Conservation (phyloP, 2,113 vertebrate species). For the Syngnathus scovelli region DNA sequence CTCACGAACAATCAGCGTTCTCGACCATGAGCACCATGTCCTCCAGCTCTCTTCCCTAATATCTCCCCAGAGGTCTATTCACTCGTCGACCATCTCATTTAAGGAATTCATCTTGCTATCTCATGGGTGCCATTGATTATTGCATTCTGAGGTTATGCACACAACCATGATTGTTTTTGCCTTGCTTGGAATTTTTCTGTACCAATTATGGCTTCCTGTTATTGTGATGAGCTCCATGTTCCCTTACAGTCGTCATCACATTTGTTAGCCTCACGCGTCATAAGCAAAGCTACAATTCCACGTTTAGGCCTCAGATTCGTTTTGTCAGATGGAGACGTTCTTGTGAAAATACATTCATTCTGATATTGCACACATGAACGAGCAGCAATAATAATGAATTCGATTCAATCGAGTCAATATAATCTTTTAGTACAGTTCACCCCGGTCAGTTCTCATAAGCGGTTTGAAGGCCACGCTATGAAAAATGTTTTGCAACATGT, state of each 20-base stretch:
- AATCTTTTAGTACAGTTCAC: neutral
- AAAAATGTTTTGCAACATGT: neutral
- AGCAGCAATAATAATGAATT: conserved; percentile 6
- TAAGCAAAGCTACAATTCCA: conserved; percentile 21
- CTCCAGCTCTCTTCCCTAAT: conserved; percentile 38
- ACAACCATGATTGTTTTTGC: conserved; percentile 62
- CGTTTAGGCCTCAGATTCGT: conserved; percentile 8
- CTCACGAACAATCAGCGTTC: conserved; percentile 21
- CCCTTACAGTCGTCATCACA: neutral
- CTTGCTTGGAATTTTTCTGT: conserved; percentile 51
- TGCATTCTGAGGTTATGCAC: conserved; percentile 56
- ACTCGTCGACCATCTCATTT: conserved; percentile 62
- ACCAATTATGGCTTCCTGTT: conserved; percentile 57
- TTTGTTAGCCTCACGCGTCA: conserved; percentile 29
- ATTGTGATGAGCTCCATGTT: conserved; percentile 51
- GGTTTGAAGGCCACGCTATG: neutral
- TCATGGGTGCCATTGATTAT: conserved; percentile 57
- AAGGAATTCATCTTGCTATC: conserved; percentile 65
- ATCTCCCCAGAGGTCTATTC: conserved; percentile 46
- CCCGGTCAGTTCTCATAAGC: neutral
- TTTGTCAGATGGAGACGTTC: conserved; percentile 22
- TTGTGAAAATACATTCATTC: conserved; percentile 30
- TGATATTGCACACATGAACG: conserved; percentile 26
- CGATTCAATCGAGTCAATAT: neutral
- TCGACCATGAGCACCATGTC: conserved; percentile 8